Evolutionary conservation across 1,140 invertebrate genomes (phyloP), one percentile per base, ranked within the genome.

Genomic region (Himalopsyche phryganea): DNA sequence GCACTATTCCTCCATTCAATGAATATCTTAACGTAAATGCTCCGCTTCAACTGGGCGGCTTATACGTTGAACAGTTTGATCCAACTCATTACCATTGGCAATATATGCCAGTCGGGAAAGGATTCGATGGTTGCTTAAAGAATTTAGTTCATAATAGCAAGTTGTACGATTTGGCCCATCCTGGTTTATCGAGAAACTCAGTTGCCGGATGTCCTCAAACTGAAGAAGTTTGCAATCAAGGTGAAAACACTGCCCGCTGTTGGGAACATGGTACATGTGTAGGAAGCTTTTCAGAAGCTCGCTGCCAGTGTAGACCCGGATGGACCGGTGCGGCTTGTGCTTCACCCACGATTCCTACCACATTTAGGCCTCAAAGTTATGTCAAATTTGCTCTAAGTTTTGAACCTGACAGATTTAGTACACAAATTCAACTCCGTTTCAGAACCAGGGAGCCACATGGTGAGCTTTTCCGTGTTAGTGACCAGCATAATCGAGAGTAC

Each of bases 21-120:
- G 93, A 96, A 73, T 98, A 95, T 68, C 79, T 98, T 2, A 98
- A 98, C 77, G 93, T 98, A 0, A 97, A 98, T 75, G 87, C 92
- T 0, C 93, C 95, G 0, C 77, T 98, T 18, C 94, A 98, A 79
- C 81, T 98, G 42, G 95, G 95, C 33, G 96, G 96, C 1, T 73
- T 93, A 1, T 89, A 91, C 67, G 85, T 92, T 13, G 89, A 92
- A 66, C 87, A 90, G 62, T 90, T 91, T 60, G 91, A 94, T 65
- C 90, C 89, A 0, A 85, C 85, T 7, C 84, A 89, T 49, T 95
- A 92, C 69, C 85, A 88, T 62, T 93, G 88, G 89, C 86, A 88
- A 64, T 88, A 88, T 65, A 90, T 93, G 81, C 92, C 92, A 4
- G 84, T 87, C 36, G 90, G 87, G 6, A 91, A 91, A 76, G 89